Evolutionary conservation across 2,113 vertebrate genomes (phyloP).

Genomic region (Jaculus jaculus): DNA sequence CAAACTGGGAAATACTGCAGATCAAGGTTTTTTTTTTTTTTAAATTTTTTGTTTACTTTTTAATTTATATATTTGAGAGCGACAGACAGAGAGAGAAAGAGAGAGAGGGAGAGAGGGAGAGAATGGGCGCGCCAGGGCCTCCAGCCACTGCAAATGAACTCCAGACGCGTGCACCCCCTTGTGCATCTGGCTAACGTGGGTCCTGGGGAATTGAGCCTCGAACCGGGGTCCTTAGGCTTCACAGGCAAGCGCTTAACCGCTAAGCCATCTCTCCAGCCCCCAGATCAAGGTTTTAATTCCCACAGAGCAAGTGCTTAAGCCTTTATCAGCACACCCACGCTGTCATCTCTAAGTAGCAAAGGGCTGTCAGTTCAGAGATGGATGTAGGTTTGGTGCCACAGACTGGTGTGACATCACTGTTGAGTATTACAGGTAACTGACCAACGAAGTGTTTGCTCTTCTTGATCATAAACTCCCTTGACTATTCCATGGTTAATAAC

Average conservation of each 20-base stretch:
- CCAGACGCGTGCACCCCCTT: too few species aligned
- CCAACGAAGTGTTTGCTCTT: neutral
- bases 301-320: neutral
- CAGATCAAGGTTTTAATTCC: neutral
- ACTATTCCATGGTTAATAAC: neutral
- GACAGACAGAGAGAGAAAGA: too few species aligned
- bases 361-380: neutral
- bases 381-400: neutral
- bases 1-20: neutral
- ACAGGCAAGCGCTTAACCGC: too few species aligned
- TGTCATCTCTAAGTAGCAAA: neutral
- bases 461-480: neutral
- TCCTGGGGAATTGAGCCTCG: too few species aligned
- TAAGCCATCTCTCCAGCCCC: too few species aligned
- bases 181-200: too few species aligned
- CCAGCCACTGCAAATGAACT: too few species aligned
- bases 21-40: neutral
- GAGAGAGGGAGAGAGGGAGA: too few species aligned
- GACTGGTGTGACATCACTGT: accelerated
- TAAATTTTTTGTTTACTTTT: too few species aligned
- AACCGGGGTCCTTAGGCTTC: too few species aligned
- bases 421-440: neutral
- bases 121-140: too few species aligned
- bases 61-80: too few species aligned
- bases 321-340: neutral